phyloP scores from a whole-genome alignment of 1,140 invertebrate species.

The Steinernema feltiae region DNA sequence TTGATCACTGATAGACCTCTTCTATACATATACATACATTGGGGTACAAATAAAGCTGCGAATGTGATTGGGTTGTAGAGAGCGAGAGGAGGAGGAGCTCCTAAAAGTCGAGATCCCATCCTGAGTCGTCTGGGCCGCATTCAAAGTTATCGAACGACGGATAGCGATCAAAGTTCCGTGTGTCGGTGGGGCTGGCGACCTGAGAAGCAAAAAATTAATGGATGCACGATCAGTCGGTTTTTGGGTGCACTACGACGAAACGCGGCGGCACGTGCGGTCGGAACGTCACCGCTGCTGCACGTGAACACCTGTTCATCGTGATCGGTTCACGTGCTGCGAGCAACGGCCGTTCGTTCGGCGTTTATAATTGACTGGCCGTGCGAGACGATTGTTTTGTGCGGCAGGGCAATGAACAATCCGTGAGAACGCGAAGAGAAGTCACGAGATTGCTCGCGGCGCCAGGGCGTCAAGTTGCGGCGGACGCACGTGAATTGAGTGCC shows the following conservation, averaged over 20 bases:
- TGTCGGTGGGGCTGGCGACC: constrained; percentile 47
- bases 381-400: not conserved
- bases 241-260: not conserved
- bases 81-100: no score
- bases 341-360: not conserved
- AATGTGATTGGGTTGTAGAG: no score
- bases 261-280: not conserved
- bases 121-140: constrained; percentile 41
- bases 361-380: constrained; percentile 10
- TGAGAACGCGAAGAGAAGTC: constrained; percentile 21
- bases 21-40: constrained; percentile 15
- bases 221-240: not conserved
- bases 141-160: constrained; percentile 50
- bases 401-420: not conserved
- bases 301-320: constrained; percentile 13
- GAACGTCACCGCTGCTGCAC: constrained; percentile 3
- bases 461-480: not conserved
- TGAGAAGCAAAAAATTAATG: constrained; percentile 29
- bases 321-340: not conserved
- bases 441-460: not conserved
- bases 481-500: not conserved
- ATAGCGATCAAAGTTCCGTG: constrained; percentile 52
- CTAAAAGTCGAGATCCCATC: constrained; percentile 53
- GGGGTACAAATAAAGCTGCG: constrained; percentile 11
- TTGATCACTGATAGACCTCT: not conserved